Base-by-base conservation (phyloP, 2,113 vertebrate species). In the Hydropotes inermis region DNA sequence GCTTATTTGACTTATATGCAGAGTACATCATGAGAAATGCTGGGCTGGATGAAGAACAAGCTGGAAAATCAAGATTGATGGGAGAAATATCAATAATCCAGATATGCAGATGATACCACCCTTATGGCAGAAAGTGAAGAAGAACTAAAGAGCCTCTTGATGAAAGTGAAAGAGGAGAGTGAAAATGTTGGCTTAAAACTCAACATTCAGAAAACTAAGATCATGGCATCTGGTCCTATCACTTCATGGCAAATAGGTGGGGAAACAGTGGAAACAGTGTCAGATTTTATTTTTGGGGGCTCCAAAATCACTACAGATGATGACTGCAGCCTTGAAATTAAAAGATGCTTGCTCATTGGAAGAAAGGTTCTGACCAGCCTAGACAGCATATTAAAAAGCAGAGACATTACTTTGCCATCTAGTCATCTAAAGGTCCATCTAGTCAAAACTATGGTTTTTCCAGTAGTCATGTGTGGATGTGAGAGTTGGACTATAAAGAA, bases 261-360 rank as follows among this genome's bases (percentile, higher is more conserved):
- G 33, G 7, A 67, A 67, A 67, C 61, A 64, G 15, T 17, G 61
- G 3, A 64, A 64, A 64, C 64, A 67, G 16, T 67, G 17, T 5
- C 2, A 67, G 4, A 10, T 17, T 64, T 4, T n/a, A 67, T 67
- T n/a, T n/a, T 19, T 8, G 4, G 8, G 33, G 1, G 2, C 4
- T 67, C 33, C 64, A 67, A 67, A 67, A 67, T 67, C 64, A 67
- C 16, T 67, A 17, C 17, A 67, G 64, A 67, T 67, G 17, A 4
- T 36, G 33, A 67, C 33, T n/a, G 64, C 4, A n/a, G 16, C 17
- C 33, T 36, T 36, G 64, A 67, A 67, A 67, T 67, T 67, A 67
- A 67, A 36, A n/a, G 7, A 67, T 17, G 19, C 64, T n/a, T 67
- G 17, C 33, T 36, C 33, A 67, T 36, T 36, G 64, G 4, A 21